Evolutionary conservation across 2,113 vertebrate species (phyloP).

Genomic region (Scolopax mira): DNA sequence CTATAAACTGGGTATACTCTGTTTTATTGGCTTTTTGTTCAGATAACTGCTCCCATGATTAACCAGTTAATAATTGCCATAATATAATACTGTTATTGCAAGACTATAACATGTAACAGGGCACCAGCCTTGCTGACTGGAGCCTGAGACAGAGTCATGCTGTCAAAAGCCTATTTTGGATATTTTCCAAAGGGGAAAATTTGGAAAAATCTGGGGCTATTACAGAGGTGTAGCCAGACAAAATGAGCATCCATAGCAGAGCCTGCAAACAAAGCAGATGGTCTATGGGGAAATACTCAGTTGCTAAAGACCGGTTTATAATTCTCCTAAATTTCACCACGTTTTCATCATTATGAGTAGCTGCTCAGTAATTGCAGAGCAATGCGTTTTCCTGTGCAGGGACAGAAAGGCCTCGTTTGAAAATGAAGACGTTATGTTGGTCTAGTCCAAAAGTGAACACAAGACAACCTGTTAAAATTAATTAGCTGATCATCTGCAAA

Average conservation of each 20-base stretch:
- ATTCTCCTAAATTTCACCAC: neutral
- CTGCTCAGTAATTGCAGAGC: neutral
- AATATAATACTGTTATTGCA: neutral
- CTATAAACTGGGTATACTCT: neutral
- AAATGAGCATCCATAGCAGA: neutral
- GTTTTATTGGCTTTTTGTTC: neutral
- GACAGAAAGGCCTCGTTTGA: neutral
- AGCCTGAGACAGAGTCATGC: neutral
- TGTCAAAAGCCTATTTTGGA: neutral
- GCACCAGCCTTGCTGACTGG: neutral
- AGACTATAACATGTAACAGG: neutral
- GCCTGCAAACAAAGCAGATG: neutral
- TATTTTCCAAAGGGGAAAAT: neutral
- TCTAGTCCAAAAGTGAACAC: neutral
- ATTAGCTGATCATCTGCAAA: neutral
- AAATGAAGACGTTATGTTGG: neutral
- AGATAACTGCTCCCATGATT: neutral
- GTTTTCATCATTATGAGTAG: neutral
- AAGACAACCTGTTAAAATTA: neutral
- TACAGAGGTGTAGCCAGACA: neutral
- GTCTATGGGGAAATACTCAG: neutral
- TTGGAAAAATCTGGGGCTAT: neutral
- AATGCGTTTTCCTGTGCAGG: neutral
- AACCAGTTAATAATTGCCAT: neutral
- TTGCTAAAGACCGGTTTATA: neutral